Conservation (phyloP, 2,888 invertebrate species). For the Sesia bembeciformis region DNA sequence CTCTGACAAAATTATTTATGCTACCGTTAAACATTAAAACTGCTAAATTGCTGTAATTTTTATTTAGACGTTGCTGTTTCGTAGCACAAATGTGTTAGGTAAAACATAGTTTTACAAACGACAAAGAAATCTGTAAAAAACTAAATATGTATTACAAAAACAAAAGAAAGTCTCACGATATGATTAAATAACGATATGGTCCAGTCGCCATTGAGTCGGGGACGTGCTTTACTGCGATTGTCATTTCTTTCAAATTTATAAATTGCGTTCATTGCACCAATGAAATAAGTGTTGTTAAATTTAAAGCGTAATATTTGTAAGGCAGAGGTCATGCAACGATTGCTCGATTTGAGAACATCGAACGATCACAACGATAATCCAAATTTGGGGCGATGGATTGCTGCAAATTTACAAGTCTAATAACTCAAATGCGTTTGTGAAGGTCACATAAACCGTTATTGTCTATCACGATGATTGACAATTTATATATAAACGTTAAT, state of each 20-base stretch:
- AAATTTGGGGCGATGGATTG: background rate
- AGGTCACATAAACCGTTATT: background rate
- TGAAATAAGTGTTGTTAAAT: background rate
- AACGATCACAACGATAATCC: background rate
- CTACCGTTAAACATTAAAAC: no score
- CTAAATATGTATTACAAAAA: no score
- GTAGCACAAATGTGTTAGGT: no score
- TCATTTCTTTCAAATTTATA: background rate
- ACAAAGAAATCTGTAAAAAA: no score
- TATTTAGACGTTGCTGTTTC: no score
- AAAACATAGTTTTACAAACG: no score
- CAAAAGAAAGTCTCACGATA: no score
- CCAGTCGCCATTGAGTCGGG: background rate
- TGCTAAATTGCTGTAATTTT: no score
- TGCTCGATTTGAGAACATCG: background rate
- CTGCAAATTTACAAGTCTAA: background rate
- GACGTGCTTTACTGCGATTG: background rate
- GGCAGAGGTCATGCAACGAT: background rate
- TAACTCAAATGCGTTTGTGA: background rate
- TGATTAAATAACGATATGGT: background rate
- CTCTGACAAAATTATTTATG: no score
- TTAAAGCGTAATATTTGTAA: background rate
- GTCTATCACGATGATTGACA: background rate
- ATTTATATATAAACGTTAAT: background rate
- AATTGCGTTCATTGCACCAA: slow-evolving; percentile 6